Percentiles rank a stretch among this genome's conserved stretches.
Evolutionary conservation across 2,113 vertebrate genomes (phyloP).

Genomic region (Gambusia holbrooki): DNA sequence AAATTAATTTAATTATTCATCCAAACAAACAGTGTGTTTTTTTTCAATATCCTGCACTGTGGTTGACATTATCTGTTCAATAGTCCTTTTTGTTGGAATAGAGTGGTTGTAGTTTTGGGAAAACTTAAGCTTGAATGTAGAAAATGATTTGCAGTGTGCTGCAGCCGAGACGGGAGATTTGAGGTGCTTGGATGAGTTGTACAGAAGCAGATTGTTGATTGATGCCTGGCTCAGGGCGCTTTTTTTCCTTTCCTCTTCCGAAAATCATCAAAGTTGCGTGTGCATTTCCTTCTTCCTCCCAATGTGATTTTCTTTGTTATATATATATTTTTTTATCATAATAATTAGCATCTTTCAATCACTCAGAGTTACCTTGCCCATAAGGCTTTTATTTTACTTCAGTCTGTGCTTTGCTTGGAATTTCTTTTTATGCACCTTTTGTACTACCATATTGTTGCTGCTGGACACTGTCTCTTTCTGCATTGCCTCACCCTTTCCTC

Average conservation of each 20-base stretch:
- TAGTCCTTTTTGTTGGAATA: not conserved
- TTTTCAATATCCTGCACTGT: not conserved
- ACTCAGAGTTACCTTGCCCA: not conserved
- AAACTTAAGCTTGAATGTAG: not conserved
- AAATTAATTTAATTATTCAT: no score
- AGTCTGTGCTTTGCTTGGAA: not conserved
- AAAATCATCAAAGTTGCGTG: slow-evolving; percentile 25
- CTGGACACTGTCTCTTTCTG: slow-evolving; percentile 27
- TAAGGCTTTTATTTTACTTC: not conserved
- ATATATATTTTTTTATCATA: not conserved
- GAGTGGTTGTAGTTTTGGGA: not conserved
- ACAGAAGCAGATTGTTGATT: slow-evolving; percentile 16
- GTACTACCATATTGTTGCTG: not conserved
- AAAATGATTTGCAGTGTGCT: slow-evolving; percentile 15
- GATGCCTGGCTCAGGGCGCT: slow-evolving; percentile 31
- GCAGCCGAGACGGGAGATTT: slow-evolving; percentile 10
- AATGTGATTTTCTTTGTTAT: not conserved
- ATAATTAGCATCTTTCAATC: not conserved
- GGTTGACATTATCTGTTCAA: not conserved
- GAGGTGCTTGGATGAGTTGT: slow-evolving; percentile 6
- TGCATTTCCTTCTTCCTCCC: not conserved
- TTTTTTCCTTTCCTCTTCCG: not conserved
- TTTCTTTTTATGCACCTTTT: not conserved
- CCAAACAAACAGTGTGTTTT: not conserved
- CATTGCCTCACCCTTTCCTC: slow-evolving; percentile 25